Base-by-base conservation (phyloP, 1,140 invertebrate species). In the Myzus persicae region DNA sequence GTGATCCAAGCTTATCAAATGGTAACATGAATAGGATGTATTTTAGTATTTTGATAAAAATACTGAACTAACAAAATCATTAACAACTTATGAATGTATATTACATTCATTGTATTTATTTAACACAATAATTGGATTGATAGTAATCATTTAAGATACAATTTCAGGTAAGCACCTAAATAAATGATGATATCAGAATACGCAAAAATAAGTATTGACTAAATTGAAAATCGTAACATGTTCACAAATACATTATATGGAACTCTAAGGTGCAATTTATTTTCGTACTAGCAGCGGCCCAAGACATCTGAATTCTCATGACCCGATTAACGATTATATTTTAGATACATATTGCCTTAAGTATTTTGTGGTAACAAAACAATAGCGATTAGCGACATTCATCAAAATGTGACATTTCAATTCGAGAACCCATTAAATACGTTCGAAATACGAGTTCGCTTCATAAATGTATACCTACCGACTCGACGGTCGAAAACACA, bases 371-470 rank as follows among this genome's bases (percentile, higher is more conserved):
- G 6, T 36, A n/a, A 76, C 31, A 67, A 67, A 31, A 59, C 26
- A 59, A 59, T 59, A 59, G 8, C 26, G 59, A 67, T 67, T 67
- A 67, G 59, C 11, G 26, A 31, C 59, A 14, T 67, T 31, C 59
- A 31, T 67, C 59, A 67, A 67, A 76, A 76, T 76, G n/a, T 76
- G 59, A 76, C n/a, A 76, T 76, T 76, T 76, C n/a, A 18, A 76
- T 76, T 76, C n/a, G n/a, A 36, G 31, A 76, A 76, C 59, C 14
- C 59, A 36, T 76, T 76, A 76, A n/a, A 76, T n/a, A 18, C 59
- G 18, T n/a, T n/a, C n/a, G 31, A n/a, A 31, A n/a, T 5, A n/a
- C 31, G 31, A 18, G n/a, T 76, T 76, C 1, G 14, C 31, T 76
- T 76, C 59, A 76, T 76, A 76, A 76, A n/a, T 76, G 14, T 76